Evolutionary conservation across 2,797 vertebrate species (phyloP).

Genomic region (Manis crassicaudata): DNA sequence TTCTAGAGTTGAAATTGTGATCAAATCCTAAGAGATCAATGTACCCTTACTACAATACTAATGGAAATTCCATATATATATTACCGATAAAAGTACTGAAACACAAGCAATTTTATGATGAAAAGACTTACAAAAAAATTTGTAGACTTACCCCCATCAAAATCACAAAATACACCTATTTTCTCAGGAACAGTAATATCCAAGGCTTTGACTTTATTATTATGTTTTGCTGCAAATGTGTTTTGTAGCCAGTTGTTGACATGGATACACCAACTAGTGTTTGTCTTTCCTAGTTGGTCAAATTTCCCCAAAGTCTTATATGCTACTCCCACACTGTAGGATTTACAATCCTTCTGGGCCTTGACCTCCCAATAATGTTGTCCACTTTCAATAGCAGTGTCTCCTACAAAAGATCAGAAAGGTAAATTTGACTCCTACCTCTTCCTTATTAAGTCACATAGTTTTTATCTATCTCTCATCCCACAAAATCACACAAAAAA

Average conservation of each 20-base stretch:
- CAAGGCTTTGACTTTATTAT: slow-evolving; percentile 93
- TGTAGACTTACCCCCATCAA: slow-evolving; percentile 90
- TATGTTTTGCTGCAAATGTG: slow-evolving; percentile 94
- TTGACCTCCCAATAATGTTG: slow-evolving; percentile 96
- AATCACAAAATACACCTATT: slow-evolving; percentile 95
- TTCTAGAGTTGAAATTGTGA: slow-evolving; percentile 22
- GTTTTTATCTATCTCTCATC: background rate
- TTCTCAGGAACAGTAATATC: slow-evolving; percentile 90
- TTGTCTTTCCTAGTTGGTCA: slow-evolving; percentile 95
- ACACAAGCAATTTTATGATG: background rate
- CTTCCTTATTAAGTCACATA: background rate
- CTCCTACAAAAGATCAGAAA: slow-evolving; percentile 86
- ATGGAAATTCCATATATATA: background rate
- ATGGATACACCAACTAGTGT: slow-evolving; percentile 94
- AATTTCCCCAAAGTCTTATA: slow-evolving; percentile 94
- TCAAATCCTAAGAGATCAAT: background rate
- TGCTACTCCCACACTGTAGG: slow-evolving; percentile 92
- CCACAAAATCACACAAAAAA: slow-evolving; percentile 15
- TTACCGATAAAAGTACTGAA: slow-evolving; percentile 28
- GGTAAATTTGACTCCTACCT: background rate
- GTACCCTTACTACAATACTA: background rate
- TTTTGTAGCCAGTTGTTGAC: slow-evolving; percentile 96
- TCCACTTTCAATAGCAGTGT: slow-evolving; percentile 90
- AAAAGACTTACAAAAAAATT: slow-evolving; percentile 32
- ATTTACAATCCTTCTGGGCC: slow-evolving; percentile 95